Base-by-base conservation (phyloP, 92 coral and sea anemone species). In the Parazoanthus atlanticus region DNA sequence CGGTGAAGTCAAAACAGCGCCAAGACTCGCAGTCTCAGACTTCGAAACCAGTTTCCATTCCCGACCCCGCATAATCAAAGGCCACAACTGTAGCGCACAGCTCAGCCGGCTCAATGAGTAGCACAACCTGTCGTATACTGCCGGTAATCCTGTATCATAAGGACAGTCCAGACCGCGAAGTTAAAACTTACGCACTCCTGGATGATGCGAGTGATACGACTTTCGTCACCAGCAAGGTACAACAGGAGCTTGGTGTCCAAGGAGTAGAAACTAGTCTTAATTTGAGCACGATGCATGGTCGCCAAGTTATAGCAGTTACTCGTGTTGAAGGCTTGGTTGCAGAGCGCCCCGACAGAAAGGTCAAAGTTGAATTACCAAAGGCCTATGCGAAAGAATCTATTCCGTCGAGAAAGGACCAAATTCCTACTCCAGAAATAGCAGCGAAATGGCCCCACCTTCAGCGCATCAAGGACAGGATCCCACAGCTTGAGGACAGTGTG, bases 261-360 rank as follows among this genome's bases (percentile, higher is more conserved):
- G 91, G 93, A 75, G 80, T 86, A 16, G 90, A 90, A 78, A 85
- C 89, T 3, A 85, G 25, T 13, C 74, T 94, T 43, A 83, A 86
- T 33, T 84, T 92, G 30, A 90, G 89, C 41, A 94, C 95, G 74
- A 91, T 93, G 94, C 91, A 58, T 28, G 97, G 94, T 15, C 56
- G 89, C 54, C 49, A 91, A 17, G 78, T 40, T 32, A 85, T 92
- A 11, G 8, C 85, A 6, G 95, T 93, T 0, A 38, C 81, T 5
- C 88, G 49, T 58, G 36, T 93, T 8, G 91, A 92, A 3, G 94
- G 94, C 8, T 81, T 94, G 64, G 84, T 91, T n/a, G 95, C 73
- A 17, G 34, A 79, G 88, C 36, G 91, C 19, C 92, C 81, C 23
- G 95, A 94, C 73, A 91, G 70, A 85, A 47, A 85, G 2, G 89